phyloP scores from a whole-genome alignment of 2,797 vertebrate genomes.

The Esox masquinongy region DNA sequence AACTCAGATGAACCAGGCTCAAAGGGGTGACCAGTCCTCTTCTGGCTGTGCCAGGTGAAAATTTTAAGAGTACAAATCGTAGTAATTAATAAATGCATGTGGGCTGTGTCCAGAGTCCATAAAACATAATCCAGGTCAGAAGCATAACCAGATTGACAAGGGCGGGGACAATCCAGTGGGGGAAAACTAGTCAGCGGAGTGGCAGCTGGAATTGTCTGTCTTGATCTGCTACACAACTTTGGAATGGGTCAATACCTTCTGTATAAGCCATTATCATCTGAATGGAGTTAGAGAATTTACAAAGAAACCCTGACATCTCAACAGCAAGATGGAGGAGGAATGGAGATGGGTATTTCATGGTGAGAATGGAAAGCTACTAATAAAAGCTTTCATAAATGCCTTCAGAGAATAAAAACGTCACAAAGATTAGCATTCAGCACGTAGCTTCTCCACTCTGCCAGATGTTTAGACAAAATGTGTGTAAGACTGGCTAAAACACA shows the following conservation, averaged over 20 bases:
- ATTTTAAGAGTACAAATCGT: too few relatives aligned
- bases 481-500: conserved; percentile 1
- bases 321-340: background rate
- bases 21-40: too few relatives aligned
- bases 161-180: too few relatives aligned
- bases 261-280: background rate
- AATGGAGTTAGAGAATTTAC: background rate
- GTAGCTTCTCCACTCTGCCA: background rate
- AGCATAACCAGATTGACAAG: too few relatives aligned
- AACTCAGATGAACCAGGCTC: too few relatives aligned
- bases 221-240: too few relatives aligned
- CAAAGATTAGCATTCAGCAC: background rate
- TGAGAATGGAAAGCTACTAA: background rate
- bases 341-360: background rate
- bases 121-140: too few relatives aligned
- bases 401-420: background rate
- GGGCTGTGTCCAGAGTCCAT: too few relatives aligned
- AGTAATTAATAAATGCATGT: too few relatives aligned
- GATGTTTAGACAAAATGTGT: background rate
- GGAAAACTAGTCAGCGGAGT: background rate
- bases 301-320: background rate
- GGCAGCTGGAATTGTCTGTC: background rate
- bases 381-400: background rate
- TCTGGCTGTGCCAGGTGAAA: too few relatives aligned
- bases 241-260: background rate